A percentile compares a stretch with the other conserved stretches of the same genome.
Evolutionary conservation across 2,797 vertebrate species (phyloP).

Genomic region (Neosalanx taihuensis): DNA sequence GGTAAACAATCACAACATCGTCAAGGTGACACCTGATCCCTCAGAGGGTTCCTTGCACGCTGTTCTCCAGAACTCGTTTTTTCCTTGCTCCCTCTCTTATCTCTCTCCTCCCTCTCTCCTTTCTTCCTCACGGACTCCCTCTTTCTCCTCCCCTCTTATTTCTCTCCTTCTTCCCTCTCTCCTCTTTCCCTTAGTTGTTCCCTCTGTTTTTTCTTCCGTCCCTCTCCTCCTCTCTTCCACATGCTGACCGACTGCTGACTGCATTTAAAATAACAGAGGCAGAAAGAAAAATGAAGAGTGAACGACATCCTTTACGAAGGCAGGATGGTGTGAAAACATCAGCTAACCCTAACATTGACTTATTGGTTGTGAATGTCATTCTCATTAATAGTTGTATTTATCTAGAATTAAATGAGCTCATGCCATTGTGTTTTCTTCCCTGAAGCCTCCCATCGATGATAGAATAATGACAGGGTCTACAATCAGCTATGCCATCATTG

Average conservation of each 20-base stretch:
- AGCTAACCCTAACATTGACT: neutral
- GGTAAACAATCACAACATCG: conserved; percentile 21
- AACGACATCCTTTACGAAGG: neutral
- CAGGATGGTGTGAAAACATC: conserved; percentile 5
- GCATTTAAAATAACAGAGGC: neutral
- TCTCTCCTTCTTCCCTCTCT: neutral
- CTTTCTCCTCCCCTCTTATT: neutral
- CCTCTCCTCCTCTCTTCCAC: too few species aligned
- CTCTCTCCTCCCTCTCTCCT: neutral
- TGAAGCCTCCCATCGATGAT: neutral
- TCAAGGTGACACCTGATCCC: conserved; percentile 32
- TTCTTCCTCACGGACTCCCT: too few species aligned
- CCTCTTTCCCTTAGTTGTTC: too few species aligned
- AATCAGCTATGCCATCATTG: conserved; percentile 6
- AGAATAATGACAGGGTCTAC: neutral
- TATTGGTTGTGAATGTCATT: conserved; percentile 1
- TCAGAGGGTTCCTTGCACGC: conserved; percentile 12
- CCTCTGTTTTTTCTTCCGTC: too few species aligned
- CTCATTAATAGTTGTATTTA: neutral
- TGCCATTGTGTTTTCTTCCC: neutral
- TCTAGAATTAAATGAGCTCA: conserved; percentile 9
- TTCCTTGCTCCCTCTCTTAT: conserved; percentile 17
- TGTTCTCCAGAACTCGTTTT: conserved; percentile 27
- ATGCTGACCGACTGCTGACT: neutral
- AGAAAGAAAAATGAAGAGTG: neutral